These are phyloP conservation scores for Alces alces DNA, from an alignment of 2,113 vertebrate species.

Conservation along the genomic window DNA sequence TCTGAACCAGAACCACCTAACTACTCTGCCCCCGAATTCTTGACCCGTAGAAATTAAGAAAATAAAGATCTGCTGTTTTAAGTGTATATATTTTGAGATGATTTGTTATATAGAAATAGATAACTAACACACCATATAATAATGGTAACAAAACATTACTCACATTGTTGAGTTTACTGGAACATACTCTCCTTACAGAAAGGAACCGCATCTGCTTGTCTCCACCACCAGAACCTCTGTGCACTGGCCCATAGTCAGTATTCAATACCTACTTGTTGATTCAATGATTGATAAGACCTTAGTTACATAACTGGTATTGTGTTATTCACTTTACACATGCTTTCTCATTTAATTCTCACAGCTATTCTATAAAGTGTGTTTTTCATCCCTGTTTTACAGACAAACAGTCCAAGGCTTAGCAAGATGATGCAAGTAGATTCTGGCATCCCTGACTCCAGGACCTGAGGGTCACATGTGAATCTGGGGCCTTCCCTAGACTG, in stretches of 20 bases:
- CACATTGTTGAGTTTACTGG: neutral
- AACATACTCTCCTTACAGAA: neutral
- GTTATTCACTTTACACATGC: neutral
- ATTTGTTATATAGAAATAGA: neutral
- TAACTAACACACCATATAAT: neutral
- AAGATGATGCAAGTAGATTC: neutral
- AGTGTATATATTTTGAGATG: neutral
- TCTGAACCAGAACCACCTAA: neutral
- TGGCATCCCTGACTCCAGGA: neutral
- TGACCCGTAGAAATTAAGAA: neutral
- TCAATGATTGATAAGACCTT: neutral
- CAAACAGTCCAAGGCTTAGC: neutral
- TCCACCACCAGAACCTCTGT: neutral
- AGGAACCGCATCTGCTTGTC: neutral
- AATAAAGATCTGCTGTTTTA: neutral
- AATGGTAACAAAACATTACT: neutral
- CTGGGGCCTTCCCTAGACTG: no score
- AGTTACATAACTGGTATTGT: neutral
- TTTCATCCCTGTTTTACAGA: neutral
- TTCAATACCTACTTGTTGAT: neutral
- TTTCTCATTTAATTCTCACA: neutral
- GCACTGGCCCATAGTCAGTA: neutral
- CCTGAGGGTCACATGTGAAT: fast-evolving
- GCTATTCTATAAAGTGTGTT: neutral
- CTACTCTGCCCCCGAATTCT: neutral